Base-by-base conservation (phyloP, 1,140 invertebrate species). In the Drosophila varians region DNA sequence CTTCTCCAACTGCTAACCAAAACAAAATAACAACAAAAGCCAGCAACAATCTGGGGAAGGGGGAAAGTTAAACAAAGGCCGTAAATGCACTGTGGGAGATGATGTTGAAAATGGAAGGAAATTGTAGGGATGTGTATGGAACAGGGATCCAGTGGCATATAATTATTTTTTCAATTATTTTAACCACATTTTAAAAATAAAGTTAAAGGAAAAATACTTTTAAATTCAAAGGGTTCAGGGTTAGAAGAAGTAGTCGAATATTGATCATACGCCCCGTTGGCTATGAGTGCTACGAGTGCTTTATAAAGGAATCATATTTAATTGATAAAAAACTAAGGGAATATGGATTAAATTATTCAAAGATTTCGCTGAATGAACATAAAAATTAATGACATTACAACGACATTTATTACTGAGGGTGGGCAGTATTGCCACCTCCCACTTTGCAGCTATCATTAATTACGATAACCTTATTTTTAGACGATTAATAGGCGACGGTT, bases 31-130 rank as follows among this genome's bases (percentile, higher is more conserved):
- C 53, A 80, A 43, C 53, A 79, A 72, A 58, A 34, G 62, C 25
- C 66, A 68, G 52, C 61, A 78, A 68, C 48, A 72, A 56, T 36
- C 52, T 52, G 28, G 43, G 52, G 42, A 47, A 65, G 77, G 56
- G 51, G 51, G 72, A 64, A 84, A 86, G 66, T 86, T 84, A 78
- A 79, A 84, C 79, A 84, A 79, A 78, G 79, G 51, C 65, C 43
- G 52, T 36, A 74, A 65, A 74, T 26, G 53, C 49, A 86, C 80
- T 86, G 79, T 86, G 80, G 65, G 7, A 11, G 1, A 14, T 19
- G 2, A 14, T 11, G 16, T 12, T 4, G 4, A 16, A 21, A 11
- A 43, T 18, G 16, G 14, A 3, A 19, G 48, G 25, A 21, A 21
- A 21, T 21, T 21, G 4, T 21, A 21, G 4, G 2, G 21, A 21